These are phyloP conservation scores for Dromiciops gliroides DNA, from an alignment of 2,113 vertebrate species.

Conservation along the genomic window DNA sequence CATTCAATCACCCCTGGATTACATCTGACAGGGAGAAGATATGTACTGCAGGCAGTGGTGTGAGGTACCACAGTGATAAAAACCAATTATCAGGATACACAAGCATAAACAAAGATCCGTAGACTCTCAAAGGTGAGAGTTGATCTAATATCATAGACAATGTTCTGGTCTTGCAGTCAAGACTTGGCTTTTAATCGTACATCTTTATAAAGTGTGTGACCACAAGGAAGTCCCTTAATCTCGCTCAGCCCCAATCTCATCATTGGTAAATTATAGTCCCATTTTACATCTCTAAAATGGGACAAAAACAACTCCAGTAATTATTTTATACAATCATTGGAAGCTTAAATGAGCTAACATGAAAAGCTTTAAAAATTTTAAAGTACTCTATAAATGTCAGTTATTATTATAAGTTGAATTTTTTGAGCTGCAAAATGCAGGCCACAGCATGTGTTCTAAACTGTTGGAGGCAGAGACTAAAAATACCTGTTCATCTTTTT, in stretches of 20 bases:
- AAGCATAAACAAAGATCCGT: neutral
- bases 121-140: neutral
- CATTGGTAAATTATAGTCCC: neutral
- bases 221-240: neutral
- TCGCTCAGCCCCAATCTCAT: neutral
- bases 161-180: neutral
- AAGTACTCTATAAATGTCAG: neutral
- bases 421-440: neutral
- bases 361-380: neutral
- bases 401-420: neutral
- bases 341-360: neutral
- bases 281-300: neutral
- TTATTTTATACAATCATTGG: neutral
- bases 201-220: neutral
- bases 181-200: neutral
- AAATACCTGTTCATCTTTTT: neutral
- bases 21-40: neutral
- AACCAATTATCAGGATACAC: neutral
- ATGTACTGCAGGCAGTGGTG: neutral
- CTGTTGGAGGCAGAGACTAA: neutral
- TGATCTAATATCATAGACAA: neutral
- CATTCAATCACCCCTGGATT: conserved; percentile 29
- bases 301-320: neutral
- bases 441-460: neutral
- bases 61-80: conserved; percentile 4